Percentiles rank a stretch among this genome's conserved stretches.
Evolutionary conservation across 1,140 invertebrate species (phyloP).

Genomic region (Aphis craccivora): DNA sequence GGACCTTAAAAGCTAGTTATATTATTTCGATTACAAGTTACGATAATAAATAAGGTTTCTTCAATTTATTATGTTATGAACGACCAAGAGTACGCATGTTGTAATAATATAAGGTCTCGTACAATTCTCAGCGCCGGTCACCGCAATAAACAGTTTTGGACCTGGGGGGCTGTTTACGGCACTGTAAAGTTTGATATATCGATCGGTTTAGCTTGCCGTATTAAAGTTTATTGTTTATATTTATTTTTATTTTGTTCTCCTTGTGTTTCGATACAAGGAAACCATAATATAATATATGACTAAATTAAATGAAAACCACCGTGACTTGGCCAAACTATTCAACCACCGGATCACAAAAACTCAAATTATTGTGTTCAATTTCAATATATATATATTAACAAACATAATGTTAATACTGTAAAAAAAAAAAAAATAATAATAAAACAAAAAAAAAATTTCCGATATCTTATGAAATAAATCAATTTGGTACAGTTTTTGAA

Average conservation of each 20-base stretch:
- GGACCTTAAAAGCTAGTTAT: constrained; percentile 2
- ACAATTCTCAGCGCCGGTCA: background rate
- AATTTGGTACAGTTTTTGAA: background rate
- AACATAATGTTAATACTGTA: background rate
- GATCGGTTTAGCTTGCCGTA: background rate
- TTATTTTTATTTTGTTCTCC: background rate
- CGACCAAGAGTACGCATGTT: background rate
- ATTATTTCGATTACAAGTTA: constrained; percentile 41
- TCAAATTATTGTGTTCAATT: background rate
- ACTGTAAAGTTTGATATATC: background rate
- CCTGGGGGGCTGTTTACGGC: constrained; percentile 21
- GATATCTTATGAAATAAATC: background rate
- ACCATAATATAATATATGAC: background rate
- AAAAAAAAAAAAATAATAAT: background rate
- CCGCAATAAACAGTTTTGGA: constrained; percentile 25
- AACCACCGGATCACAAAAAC: background rate
- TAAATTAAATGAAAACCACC: background rate
- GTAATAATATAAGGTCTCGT: background rate
- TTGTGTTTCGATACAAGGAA: background rate
- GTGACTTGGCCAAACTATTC: background rate
- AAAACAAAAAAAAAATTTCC: constrained; percentile 6
- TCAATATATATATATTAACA: background rate
- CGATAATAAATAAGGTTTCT: constrained; percentile 34
- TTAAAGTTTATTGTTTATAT: background rate
- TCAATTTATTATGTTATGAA: background rate